Conservation (phyloP, 2,797 vertebrate genomes). For the Schizothorax lantsangensis region DNA sequence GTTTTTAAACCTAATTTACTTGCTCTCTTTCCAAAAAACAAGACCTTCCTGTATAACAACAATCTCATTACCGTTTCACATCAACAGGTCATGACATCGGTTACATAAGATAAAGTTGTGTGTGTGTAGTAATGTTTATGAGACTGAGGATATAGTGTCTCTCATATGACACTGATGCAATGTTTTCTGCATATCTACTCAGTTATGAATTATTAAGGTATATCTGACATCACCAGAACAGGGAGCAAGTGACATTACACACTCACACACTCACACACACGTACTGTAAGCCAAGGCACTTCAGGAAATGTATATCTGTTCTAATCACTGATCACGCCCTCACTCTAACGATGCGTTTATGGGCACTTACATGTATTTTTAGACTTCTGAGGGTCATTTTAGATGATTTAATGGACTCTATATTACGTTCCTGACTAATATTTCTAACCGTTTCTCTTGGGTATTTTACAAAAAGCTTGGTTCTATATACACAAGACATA, state of each 20-base stretch:
- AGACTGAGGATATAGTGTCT: not conserved
- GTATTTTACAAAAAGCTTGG: not conserved
- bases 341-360: slow-evolving; percentile 19
- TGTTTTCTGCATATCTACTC: not conserved
- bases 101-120: not conserved
- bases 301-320: slow-evolving; percentile 41
- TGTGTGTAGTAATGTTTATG: not conserved
- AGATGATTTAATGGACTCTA: slow-evolving; percentile 28
- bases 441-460: slow-evolving; percentile 20
- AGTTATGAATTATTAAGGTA: slow-evolving; percentile 2
- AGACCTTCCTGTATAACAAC: slow-evolving; percentile 2
- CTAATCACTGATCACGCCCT: slow-evolving; percentile 33
- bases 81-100: not conserved
- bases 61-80: slow-evolving; percentile 29
- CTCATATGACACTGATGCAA: slow-evolving; percentile 1
- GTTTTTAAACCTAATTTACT: not conserved
- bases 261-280: not conserved
- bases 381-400: slow-evolving; percentile 28
- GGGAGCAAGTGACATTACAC: not conserved
- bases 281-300: not conserved
- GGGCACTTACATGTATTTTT: slow-evolving; percentile 49
- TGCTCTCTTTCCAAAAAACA: not conserved
- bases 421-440: slow-evolving; percentile 9
- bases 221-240: not conserved
- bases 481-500: slow-evolving; percentile 32